A percentile compares a stretch with the other conserved stretches of the same genome.
phyloP scores from a whole-genome alignment of 2,113 vertebrate genomes.

The Dasyprocta punctata region DNA sequence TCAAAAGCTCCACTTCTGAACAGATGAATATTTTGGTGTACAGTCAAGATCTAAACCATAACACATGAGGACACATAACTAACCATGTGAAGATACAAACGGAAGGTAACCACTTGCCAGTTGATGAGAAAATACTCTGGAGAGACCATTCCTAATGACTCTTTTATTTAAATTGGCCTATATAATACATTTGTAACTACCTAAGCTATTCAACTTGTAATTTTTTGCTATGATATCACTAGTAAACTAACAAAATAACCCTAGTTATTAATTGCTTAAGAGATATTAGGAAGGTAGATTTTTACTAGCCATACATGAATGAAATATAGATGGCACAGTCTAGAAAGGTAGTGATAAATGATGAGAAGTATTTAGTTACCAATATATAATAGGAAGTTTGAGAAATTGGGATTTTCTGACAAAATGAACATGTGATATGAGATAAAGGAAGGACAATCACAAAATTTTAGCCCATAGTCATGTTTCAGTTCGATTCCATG shows the following conservation, averaged over 20 bases:
- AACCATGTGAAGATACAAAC: fast-evolving
- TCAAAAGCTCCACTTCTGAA: not conserved
- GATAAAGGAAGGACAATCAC: not conserved
- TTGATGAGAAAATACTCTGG: not conserved
- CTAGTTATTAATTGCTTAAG: too few species aligned
- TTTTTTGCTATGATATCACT: not conserved
- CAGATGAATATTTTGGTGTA: not conserved
- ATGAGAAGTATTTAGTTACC: not conserved
- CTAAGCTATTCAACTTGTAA: not conserved
- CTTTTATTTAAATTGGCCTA: not conserved
- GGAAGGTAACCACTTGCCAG: not conserved
- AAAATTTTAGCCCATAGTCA: not conserved
- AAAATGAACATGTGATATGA: not conserved
- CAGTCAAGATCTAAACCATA: not conserved
- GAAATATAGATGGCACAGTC: not conserved
- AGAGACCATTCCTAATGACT: not conserved
- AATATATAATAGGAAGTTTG: not conserved
- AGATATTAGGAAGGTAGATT: not conserved
- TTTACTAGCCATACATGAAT: not conserved
- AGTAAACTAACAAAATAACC: not conserved
- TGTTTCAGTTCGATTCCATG: not conserved
- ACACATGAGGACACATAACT: not conserved
- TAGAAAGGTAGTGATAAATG: not conserved
- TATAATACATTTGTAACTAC: not conserved
- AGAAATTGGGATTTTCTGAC: not conserved